Evolutionary conservation across 2,888 invertebrate species (phyloP), one percentile per base, ranked within the genome.

Genomic region (Apoda limacodes): DNA sequence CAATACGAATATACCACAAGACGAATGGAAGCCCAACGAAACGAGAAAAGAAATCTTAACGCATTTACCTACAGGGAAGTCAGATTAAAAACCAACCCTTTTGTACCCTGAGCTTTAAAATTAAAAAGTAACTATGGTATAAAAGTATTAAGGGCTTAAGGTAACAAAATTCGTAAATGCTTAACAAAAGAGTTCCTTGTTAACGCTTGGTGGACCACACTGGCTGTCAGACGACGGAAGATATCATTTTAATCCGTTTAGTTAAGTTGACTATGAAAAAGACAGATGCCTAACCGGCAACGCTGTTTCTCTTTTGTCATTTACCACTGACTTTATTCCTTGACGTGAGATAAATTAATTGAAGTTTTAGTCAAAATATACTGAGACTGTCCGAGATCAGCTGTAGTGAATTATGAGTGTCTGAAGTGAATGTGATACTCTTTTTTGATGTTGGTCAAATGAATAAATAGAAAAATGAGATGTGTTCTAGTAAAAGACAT

Each of bases 221-320:
- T 71, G 70, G 60, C 58, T 71, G 78, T 66, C 65, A 68, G 67
- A 64, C 61, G 68, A 66, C 72, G 75, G 75, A 78, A 76, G 76
- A 71, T 75, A 76, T 78, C 70, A 74, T 78, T 78, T 74, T 78
- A 78, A 80, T 80, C 80, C 80, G 75, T 80, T 80, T 80, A 78
- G 75, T 71, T 75, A 76, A 80, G 78, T 78, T 78, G 75, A 63
- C 74, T 75, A 75, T 78, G 71, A 75, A 74, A n/a, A 71, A 64
- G 75, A 72, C 72, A 72, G 71, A 75, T 71, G 70, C 70, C 57
- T 65, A 54, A 49, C 54, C 54, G 63, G 60, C 60, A 61, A 64
- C 60, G 56, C n/a, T 64, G 63, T 64, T 60, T 67, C 66, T 65
- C 71, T 70, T 75, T 71, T 70, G 63, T 66, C 61, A 56, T 26